phyloP scores from a whole-genome alignment of 2,888 invertebrate genomes.

The Ennomos erosarius region DNA sequence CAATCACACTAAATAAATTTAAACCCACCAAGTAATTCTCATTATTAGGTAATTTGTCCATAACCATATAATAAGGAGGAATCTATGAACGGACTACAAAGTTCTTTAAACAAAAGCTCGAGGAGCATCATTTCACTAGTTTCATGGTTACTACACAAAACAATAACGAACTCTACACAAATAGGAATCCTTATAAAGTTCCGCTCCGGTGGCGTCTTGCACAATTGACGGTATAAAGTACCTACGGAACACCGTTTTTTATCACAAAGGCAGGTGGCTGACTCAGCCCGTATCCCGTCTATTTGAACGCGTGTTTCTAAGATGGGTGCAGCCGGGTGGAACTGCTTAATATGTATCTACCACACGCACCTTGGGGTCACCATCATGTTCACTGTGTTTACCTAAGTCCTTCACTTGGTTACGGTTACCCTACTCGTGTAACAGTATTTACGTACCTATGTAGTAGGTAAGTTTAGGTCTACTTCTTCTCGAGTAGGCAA shows the following conservation, averaged over 20 bases:
- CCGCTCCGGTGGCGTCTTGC: slow-evolving; percentile 43
- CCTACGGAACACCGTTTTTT: slow-evolving; percentile 34
- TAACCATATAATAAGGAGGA: too few species aligned
- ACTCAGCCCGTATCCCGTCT: slow-evolving; percentile 54
- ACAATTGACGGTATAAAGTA: slow-evolving; percentile 37
- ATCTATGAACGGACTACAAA: too few species aligned
- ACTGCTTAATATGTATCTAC: slow-evolving; percentile 37
- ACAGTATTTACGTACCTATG: too few species aligned
- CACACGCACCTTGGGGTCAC: slow-evolving; percentile 3
- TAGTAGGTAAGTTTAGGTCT: too few species aligned
- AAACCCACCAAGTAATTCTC: too few species aligned
- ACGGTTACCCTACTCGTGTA: too few species aligned
- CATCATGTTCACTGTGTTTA: too few species aligned
- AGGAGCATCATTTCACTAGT: not conserved
- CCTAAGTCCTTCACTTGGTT: too few species aligned
- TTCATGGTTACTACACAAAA: not conserved
- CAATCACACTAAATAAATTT: too few species aligned
- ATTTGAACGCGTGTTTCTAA: slow-evolving; percentile 42
- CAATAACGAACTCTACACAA: slow-evolving; percentile 9
- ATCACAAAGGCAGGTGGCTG: slow-evolving; percentile 47
- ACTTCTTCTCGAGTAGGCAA: too few species aligned
- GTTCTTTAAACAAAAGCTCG: too few species aligned
- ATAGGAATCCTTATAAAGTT: slow-evolving; percentile 23
- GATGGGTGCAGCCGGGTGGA: slow-evolving; percentile 31
- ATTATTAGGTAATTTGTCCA: too few species aligned